Percentiles rank a stretch among this genome's conserved stretches.
phyloP scores from a whole-genome alignment of 1,140 invertebrate species.

The Zaprionus taronus region DNA sequence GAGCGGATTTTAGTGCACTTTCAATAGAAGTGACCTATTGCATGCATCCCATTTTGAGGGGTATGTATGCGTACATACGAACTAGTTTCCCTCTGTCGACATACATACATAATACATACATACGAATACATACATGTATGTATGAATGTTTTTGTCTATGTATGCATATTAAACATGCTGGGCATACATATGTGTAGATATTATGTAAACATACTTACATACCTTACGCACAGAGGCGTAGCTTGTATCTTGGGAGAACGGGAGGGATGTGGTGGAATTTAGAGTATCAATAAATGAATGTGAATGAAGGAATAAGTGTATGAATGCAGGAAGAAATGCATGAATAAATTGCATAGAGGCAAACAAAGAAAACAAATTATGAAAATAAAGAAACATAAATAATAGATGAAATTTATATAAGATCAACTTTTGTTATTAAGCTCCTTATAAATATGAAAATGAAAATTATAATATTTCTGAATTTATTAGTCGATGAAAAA shows the following conservation, averaged over 20 bases:
- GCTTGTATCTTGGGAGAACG: background rate
- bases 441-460: no score
- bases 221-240: background rate
- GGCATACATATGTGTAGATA: background rate
- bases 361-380: no score
- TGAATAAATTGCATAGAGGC: background rate
- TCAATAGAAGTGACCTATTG: no score
- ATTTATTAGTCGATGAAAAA: background rate
- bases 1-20: no score
- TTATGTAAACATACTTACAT: constrained; percentile 6
- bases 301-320: no score
- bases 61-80: no score
- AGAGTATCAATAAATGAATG: background rate
- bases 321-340: background rate
- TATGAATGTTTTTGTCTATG: constrained; percentile 3
- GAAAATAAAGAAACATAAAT: background rate
- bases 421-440: no score
- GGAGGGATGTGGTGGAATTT: background rate
- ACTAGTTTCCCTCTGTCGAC: no score
- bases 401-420: background rate
- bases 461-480: background rate
- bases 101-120: no score
- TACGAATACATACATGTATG: background rate
- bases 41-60: no score
- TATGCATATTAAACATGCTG: constrained; percentile 8